Conservation (phyloP, 1,140 invertebrate genomes). For the Bombus huntii region DNA sequence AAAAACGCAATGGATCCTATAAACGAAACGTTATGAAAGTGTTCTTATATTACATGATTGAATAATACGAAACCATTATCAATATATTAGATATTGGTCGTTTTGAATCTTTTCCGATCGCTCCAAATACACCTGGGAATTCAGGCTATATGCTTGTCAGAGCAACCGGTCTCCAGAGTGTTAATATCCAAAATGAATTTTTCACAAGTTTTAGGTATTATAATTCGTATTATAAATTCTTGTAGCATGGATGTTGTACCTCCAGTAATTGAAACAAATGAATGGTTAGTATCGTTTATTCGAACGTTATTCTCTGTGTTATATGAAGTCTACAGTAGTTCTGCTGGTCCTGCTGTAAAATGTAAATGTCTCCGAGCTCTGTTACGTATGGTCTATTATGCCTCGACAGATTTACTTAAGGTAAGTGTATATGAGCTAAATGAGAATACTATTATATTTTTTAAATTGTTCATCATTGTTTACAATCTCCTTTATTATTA, state of each 20-base stretch:
- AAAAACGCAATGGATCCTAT: too few relatives aligned
- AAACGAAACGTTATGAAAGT: too few relatives aligned
- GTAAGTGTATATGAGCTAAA: constrained; percentile 64
- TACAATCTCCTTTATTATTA: constrained; percentile 11
- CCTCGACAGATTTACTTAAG: constrained; percentile 91
- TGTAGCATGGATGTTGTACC: constrained; percentile 80
- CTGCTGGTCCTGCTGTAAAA: constrained; percentile 97
- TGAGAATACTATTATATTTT: not conserved
- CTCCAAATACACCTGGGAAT: too few relatives aligned
- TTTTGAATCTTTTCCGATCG: too few relatives aligned
- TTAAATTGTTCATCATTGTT: not conserved
- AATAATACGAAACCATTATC: too few relatives aligned
- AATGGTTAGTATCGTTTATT: constrained; percentile 87
- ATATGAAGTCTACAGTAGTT: constrained; percentile 98
- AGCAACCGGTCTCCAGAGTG: too few relatives aligned
- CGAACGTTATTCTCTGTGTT: constrained; percentile 94
- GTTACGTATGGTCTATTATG: constrained; percentile 97
- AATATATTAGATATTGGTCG: too few relatives aligned
- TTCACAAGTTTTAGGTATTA: not conserved
- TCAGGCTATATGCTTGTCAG: too few relatives aligned
- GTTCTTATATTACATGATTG: too few relatives aligned
- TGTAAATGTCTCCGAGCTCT: constrained; percentile 98
- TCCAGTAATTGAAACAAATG: constrained; percentile 80
- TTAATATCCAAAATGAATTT: not conserved
- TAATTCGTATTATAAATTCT: constrained; percentile 35